Evolutionary conservation across 2,113 vertebrate species (phyloP).

Genomic region (Epinephelus moara): DNA sequence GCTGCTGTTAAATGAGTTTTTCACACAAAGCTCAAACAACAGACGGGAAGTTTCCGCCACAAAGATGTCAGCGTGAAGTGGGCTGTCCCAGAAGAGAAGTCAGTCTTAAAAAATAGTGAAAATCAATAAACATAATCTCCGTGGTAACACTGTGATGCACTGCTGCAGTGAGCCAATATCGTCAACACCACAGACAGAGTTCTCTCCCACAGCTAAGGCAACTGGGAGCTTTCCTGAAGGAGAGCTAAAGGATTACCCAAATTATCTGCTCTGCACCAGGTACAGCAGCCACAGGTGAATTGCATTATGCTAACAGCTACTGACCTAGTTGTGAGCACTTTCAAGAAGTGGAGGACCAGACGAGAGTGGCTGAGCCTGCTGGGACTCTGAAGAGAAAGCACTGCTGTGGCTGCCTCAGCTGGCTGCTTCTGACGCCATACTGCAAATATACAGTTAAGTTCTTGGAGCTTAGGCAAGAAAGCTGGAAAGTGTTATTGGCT

Average conservation of each 20-base stretch:
- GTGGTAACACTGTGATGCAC: not conserved
- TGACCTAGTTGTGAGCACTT: conserved; percentile 65
- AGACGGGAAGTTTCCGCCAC: not conserved
- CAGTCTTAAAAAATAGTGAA: not conserved
- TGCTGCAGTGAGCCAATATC: not conserved
- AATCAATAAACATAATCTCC: not conserved
- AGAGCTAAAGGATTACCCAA: conserved; percentile 48
- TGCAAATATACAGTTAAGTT: not conserved
- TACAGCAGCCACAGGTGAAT: conserved; percentile 53
- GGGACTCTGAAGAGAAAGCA: conserved; percentile 26
- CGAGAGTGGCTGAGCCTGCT: conserved; percentile 28
- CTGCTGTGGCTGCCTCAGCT: conserved; percentile 1
- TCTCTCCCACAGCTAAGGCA: conserved; percentile 14
- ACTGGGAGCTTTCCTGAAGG: conserved; percentile 2
- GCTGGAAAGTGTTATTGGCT: not conserved
- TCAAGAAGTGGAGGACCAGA: conserved; percentile 13
- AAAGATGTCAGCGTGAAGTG: not conserved
- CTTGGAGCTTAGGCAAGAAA: not conserved
- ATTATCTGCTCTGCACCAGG: conserved; percentile 47
- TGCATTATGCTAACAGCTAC: conserved; percentile 53
- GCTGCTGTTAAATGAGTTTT: not conserved
- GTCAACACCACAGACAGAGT: not conserved
- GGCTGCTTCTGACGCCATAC: not conserved
- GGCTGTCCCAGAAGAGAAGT: not conserved
- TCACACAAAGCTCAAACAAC: not conserved